Conservation (phyloP, 2,888 invertebrate genomes). For the Metalampra italica region DNA sequence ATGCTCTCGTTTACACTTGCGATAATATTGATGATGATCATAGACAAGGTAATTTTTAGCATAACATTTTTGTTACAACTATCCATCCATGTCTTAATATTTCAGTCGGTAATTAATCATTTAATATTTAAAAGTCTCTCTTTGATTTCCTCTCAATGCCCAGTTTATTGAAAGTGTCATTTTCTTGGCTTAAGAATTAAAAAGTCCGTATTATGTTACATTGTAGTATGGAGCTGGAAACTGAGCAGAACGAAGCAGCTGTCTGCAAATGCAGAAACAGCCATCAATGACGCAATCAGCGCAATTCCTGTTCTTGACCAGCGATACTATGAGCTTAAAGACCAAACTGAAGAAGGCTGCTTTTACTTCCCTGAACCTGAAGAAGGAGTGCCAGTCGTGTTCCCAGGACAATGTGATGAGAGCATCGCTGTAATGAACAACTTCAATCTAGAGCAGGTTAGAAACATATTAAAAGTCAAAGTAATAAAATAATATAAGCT, state of each 20-base stretch:
- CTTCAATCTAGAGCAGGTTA: conserved; percentile 27
- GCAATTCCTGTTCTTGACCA: conserved; percentile 33
- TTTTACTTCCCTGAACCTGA: conserved; percentile 58
- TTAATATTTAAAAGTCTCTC: too few relatives aligned
- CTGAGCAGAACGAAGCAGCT: conserved; percentile 38
- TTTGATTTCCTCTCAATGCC: too few relatives aligned
- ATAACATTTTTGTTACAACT: background rate
- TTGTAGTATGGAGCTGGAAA: conserved; percentile 43
- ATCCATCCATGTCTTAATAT: background rate
- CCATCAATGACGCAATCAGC: conserved; percentile 29
- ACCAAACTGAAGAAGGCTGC: conserved; percentile 42
- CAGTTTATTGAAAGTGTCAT: too few relatives aligned
- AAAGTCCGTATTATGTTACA: too few relatives aligned
- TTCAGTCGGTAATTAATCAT: background rate
- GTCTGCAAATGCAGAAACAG: conserved; percentile 13
- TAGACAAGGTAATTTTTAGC: background rate
- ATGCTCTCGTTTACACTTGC: conserved; percentile 83
- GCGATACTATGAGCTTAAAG: conserved; percentile 29
- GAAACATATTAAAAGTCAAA: background rate
- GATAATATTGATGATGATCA: conserved; percentile 44
- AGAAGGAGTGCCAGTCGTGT: conserved; percentile 56
- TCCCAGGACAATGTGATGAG: conserved; percentile 45
- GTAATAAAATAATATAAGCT: background rate
- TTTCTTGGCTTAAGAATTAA: too few relatives aligned
- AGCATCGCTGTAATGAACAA: conserved; percentile 31